Base-by-base conservation (phyloP, 2,113 vertebrate genomes). In the Gobius niger region DNA sequence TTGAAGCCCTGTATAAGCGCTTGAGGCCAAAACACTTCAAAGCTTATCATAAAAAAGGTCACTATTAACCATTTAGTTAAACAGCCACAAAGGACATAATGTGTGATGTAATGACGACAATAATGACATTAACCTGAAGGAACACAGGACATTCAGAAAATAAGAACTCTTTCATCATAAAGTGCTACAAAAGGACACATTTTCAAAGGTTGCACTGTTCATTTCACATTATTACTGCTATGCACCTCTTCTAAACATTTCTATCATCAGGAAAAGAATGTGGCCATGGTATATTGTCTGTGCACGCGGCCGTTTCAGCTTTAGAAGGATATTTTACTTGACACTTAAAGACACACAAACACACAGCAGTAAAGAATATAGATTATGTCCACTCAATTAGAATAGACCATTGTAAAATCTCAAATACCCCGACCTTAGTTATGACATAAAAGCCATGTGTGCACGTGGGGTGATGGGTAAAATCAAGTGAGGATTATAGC, bases 161-260 rank as follows among this genome's bases (percentile, higher is more conserved):
- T 7, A 24, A 66, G 73, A 53, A 5, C 3, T 7, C 9, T 44
- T 69, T 44, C 40, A 65, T 67, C 24, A 49, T 47, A 72, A 47
- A 16, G 40, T 54, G 47, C 56, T 1, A 0, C 56, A 67, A 68
- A 76, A 63, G 60, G 34, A 14, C 50, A 18, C 9, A 51, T 24
- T 9, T 24, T 13, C 51, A 41, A 6, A 59, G 78, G 65, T 42
- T 34, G 7, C 44, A n/a, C n/a, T n/a, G n/a, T n/a, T n/a, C n/a
- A n/a, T n/a, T n/a, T n/a, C n/a, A n/a, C n/a, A 61, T 72, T 1
- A 63, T 69, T 75, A 41, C 74, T 15, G 42, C 60, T 47, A 63
- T 52, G 9, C 4, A 34, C 24, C 24, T 34, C 24, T 34, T 34
- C 1, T 34, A 34, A 34, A 34, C 24, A 34, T 34, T 1, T 34